A percentile compares a stretch with the other conserved stretches of the same genome.
phyloP scores from a whole-genome alignment of 2,113 vertebrate species.

The Natator depressus region DNA sequence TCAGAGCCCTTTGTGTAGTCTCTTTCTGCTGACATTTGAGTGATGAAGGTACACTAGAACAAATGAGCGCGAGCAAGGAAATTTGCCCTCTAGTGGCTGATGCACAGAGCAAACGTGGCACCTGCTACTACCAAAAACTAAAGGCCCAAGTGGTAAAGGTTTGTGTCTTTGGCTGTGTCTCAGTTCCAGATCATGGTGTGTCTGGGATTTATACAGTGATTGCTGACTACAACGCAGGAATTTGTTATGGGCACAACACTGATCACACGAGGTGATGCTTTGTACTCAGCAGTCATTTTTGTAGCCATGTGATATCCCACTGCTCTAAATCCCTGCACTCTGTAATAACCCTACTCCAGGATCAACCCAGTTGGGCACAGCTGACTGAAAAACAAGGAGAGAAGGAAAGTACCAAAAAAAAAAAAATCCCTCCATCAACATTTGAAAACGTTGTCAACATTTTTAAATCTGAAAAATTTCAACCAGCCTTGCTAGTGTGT shows the following conservation, averaged over 20 bases:
- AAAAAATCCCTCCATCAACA: neutral
- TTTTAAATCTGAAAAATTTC: neutral
- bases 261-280: neutral
- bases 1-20: neutral
- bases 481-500: neutral
- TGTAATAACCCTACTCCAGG: neutral
- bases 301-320: neutral
- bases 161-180: neutral
- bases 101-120: neutral
- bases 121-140: neutral
- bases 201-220: fast-evolving
- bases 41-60: neutral
- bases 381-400: neutral
- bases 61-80: neutral
- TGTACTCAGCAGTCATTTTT: neutral
- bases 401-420: no score
- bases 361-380: neutral
- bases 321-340: fast-evolving
- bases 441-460: neutral
- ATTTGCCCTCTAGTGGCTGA: neutral
- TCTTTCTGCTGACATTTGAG: neutral
- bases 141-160: neutral
- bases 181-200: neutral
- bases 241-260: neutral
- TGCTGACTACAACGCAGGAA: neutral